Evolutionary conservation across 1,140 invertebrate species (phyloP).

Genomic region (Zophobas morio): DNA sequence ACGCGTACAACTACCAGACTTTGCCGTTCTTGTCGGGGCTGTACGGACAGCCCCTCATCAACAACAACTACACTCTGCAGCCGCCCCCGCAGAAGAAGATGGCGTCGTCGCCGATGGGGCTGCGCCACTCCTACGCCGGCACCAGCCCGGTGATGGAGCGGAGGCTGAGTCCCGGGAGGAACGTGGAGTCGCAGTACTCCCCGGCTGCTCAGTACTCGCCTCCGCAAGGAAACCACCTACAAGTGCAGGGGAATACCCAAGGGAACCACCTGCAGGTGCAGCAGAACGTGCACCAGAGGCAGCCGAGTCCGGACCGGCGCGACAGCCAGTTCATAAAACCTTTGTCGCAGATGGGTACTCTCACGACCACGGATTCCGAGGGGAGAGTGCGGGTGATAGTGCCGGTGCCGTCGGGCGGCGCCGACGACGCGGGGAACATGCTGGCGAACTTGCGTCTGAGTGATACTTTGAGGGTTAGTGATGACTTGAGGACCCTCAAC

Average conservation of each 20-base stretch:
- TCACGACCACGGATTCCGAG: slow-evolving; percentile 73
- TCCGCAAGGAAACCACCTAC: slow-evolving; percentile 38
- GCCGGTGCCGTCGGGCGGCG: slow-evolving; percentile 67
- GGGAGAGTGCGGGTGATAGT: slow-evolving; percentile 73
- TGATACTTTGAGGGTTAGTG: slow-evolving; percentile 67
- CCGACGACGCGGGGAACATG: slow-evolving; percentile 59
- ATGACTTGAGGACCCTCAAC: slow-evolving; percentile 60
- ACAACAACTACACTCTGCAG: slow-evolving; percentile 64
- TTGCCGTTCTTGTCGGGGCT: slow-evolving; percentile 52
- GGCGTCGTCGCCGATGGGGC: slow-evolving; percentile 57
- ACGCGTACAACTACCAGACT: slow-evolving; percentile 55
- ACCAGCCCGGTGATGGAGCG: slow-evolving; percentile 64
- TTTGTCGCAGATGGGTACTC: slow-evolving; percentile 75
- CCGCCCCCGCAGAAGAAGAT: slow-evolving; percentile 63
- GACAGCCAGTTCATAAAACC: slow-evolving; percentile 77
- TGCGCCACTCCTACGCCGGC: slow-evolving; percentile 62
- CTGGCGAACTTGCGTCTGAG: slow-evolving; percentile 68
- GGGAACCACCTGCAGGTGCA: slow-evolving; percentile 50
- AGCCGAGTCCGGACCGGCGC: slow-evolving; percentile 55
- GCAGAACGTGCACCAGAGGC: slow-evolving; percentile 44
- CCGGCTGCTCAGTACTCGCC: slow-evolving; percentile 57
- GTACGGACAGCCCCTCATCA: slow-evolving; percentile 56
- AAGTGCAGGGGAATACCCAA: slow-evolving; percentile 46
- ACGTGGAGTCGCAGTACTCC: slow-evolving; percentile 60
- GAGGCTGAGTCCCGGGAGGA: slow-evolving; percentile 56